Base-by-base conservation (phyloP, 2,797 vertebrate species). In the Acanthornis magna region DNA sequence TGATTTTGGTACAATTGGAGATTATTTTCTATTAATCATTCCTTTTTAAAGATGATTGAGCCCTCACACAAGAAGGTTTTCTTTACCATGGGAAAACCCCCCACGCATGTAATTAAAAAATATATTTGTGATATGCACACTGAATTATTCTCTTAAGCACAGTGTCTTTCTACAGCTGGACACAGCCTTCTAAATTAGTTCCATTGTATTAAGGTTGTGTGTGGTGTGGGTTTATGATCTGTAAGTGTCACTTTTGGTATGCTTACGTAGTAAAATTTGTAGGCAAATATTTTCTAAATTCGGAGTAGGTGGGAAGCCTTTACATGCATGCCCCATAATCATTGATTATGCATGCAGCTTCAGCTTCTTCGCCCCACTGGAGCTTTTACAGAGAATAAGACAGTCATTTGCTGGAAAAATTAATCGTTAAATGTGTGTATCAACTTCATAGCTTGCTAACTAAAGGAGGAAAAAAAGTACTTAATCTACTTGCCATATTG, bases 281-380 rank as follows among this genome's bases (percentile, higher is more conserved):
- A n/a, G 85, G 63, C 61, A 96, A 95, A 90, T 83, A 72, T 87
- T 94, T 95, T 53, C 81, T 85, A 77, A 90, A 86, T 78, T 88
- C 62, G 45, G n/a, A 66, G 45, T 93, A n/a, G 79, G 42, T 95
- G 77, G 65, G 54, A 85, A 91, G 73, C 66, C 91, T 91, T 95
- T 81, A 67, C 71, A 50, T 70, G 29, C 32, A 77, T 91, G 84
- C 45, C 21, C 42, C 87, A 6, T 85, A 53, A 91, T 96, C 36
- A 87, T 9, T 95, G 85, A 84, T 95, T 95, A 94, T 93, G 34
- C 50, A 88, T 81, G 77, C 62, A 81, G 43, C 42, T 93, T 72
- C 21, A 60, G 29, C 72, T 89, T 86, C 66, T 42, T 92, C 2
- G 5, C 62, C 65, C 76, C 80, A 30, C 84, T 93, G 73, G 54